Percentiles rank a stretch among this genome's conserved stretches.
These are phyloP conservation scores for Cossypha dichroa DNA, from an alignment of 2,797 vertebrate genomes.

Conservation along the genomic window DNA sequence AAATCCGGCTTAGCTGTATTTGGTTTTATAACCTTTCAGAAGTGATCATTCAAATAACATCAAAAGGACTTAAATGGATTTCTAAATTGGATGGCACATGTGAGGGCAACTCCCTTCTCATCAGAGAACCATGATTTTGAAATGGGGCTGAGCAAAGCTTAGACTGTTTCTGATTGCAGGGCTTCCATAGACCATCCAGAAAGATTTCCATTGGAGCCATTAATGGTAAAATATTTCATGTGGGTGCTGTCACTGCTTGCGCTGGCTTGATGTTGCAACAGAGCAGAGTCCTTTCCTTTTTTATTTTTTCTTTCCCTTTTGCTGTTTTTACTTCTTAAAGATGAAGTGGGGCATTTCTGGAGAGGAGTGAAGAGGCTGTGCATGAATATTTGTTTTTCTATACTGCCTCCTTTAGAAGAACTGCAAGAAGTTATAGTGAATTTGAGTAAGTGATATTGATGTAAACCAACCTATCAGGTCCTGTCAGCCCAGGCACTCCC, in stretches of 20 bases:
- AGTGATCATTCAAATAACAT: slow-evolving; percentile 14
- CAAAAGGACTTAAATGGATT: slow-evolving; percentile 25
- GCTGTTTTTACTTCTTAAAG: slow-evolving; percentile 1
- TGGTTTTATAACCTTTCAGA: slow-evolving; percentile 29
- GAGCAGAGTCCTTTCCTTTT: background rate
- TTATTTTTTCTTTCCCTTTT: background rate
- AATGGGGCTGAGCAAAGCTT: background rate
- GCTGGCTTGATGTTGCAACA: background rate
- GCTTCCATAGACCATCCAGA: slow-evolving; percentile 9
- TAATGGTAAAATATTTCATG: slow-evolving; percentile 64
- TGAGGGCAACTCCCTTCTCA: slow-evolving; percentile 9
- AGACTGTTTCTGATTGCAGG: slow-evolving; percentile 17
- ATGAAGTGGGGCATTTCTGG: background rate
- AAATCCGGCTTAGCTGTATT: background rate
- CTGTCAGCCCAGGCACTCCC: background rate
- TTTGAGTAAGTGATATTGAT: background rate
- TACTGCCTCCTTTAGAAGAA: background rate
- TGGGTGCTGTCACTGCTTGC: slow-evolving; percentile 14
- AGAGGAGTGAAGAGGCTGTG: background rate
- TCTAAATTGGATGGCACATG: slow-evolving; percentile 4
- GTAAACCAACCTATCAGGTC: background rate
- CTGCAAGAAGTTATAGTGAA: background rate
- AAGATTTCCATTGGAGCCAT: slow-evolving; percentile 36
- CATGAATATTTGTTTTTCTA: background rate
- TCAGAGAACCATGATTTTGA: background rate